phyloP scores from a whole-genome alignment of 2,888 invertebrate species.

The Barypeithes pellucidus region DNA sequence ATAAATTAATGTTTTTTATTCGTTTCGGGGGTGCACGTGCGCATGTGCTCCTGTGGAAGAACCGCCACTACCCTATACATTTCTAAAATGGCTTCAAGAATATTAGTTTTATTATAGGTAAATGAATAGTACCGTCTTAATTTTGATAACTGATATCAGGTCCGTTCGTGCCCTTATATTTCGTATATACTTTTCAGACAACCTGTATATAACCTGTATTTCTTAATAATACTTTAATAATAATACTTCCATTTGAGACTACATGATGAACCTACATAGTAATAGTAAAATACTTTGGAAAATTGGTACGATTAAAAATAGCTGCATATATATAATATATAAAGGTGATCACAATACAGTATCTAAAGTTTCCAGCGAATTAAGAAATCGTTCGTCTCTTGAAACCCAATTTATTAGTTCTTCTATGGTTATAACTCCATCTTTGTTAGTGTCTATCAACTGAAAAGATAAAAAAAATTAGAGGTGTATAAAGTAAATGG shows the following conservation, averaged over 20 bases:
- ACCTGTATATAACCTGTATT: conserved; percentile 24
- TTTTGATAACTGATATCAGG: no score
- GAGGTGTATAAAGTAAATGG: neutral
- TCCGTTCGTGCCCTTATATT: neutral
- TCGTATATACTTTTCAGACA: conserved; percentile 20
- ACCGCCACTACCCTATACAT: no score
- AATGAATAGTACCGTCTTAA: no score
- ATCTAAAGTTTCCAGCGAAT: conserved; percentile 81
- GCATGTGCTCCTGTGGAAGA: no score
- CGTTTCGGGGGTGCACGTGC: no score
- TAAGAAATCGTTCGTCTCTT: conserved; percentile 80
- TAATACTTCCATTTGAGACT: neutral
- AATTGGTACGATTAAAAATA: conserved; percentile 51
- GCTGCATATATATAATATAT: conserved; percentile 34
- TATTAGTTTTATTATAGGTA: no score
- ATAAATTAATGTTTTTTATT: no score
- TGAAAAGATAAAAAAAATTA: conserved; percentile 67
- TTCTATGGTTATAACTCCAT: conserved; percentile 86
- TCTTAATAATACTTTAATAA: neutral
- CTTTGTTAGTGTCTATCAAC: conserved; percentile 86
- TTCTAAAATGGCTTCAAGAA: no score
- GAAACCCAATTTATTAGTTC: conserved; percentile 87
- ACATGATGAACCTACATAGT: conserved; percentile 26
- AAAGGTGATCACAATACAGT: conserved; percentile 79
- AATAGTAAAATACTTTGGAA: conserved; percentile 45